Evolutionary conservation across 1,140 invertebrate species (phyloP), one percentile per base, ranked within the genome.

Genomic region (Ylistrum balloti): DNA sequence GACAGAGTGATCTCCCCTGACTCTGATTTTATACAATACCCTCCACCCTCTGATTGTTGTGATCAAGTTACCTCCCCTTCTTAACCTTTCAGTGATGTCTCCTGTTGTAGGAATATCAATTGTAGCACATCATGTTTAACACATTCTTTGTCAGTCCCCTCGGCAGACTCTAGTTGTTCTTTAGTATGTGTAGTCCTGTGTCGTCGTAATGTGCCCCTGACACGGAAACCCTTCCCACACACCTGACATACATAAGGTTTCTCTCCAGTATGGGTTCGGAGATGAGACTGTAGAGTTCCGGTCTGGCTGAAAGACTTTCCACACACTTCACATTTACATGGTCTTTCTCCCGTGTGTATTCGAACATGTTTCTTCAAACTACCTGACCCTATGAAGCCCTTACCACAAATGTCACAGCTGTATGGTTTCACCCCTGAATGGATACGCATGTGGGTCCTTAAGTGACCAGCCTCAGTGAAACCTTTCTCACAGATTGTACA

Each of bases 171-270:
- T 17, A 45, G 41, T 17, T 45, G 9, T 17, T 45, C 41, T 0
- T 45, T 17, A 17, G 41, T 45, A 17, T 45, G 41, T 17, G 41
- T 45, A 45, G 41, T 13, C 17, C 41, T 9, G 41, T 45, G 41
- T 45, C 41, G 41, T 17, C 41, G 41, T 45, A 45, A 45, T 17
- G 41, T 45, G 9, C 41, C 41, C 17, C 41, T 9, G 9, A 45
- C 41, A 9, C 9, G 99, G 96, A 99, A 99, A 90, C 98, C 98
- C 97, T 99, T 99, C 87, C 98, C 98, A 96, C 99, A 99, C 2
- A 90, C 85, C 33, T 91, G 87, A 90, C 94, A 94, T 33, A 88
- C 89, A 35, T 86, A 92, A 22, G 88, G 90, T n/a, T 89, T 92
- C 20, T 90, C 88, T 13, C 88, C 91, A n/a, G 34, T 86, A 33